phyloP scores from a whole-genome alignment of 2,113 vertebrate species.

The Gopherus evgoodei region DNA sequence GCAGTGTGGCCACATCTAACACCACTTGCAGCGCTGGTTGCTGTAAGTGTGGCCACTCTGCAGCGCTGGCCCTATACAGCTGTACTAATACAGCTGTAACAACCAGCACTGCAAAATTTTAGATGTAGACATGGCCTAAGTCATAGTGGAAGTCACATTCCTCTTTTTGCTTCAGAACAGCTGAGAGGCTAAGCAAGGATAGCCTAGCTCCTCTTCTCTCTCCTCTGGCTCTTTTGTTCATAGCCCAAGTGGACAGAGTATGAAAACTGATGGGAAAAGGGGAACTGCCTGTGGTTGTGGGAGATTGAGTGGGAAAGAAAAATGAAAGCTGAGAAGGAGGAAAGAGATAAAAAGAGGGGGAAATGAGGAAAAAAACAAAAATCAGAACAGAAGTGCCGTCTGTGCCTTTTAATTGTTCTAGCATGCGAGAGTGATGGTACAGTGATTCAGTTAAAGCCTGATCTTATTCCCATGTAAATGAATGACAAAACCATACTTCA shows the following conservation, averaged over 20 bases:
- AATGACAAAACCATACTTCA: background rate
- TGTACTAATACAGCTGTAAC: too few relatives aligned
- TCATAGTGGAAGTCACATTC: background rate
- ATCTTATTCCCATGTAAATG: background rate
- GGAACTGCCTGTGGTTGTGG: background rate
- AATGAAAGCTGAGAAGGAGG: background rate
- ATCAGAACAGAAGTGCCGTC: background rate
- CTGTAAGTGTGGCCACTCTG: too few relatives aligned
- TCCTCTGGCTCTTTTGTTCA: background rate
- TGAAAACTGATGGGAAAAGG: background rate
- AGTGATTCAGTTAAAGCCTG: background rate
- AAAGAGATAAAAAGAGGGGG: background rate
- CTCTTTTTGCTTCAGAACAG: background rate
- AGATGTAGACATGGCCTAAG: background rate
- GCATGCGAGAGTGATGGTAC: background rate
- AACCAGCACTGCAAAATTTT: too few relatives aligned
- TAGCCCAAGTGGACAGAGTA: background rate
- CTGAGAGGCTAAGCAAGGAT: background rate
- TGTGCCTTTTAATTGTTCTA: background rate
- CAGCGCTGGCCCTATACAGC: too few relatives aligned
- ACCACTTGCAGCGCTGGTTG: too few relatives aligned
- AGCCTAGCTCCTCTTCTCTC: background rate
- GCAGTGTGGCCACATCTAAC: too few relatives aligned
- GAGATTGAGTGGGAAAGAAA: background rate
- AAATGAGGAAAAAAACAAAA: background rate